A percentile compares a stretch with the other conserved stretches of the same genome.
phyloP scores from a whole-genome alignment of 2,113 vertebrate species.

The Corapipo altera region DNA sequence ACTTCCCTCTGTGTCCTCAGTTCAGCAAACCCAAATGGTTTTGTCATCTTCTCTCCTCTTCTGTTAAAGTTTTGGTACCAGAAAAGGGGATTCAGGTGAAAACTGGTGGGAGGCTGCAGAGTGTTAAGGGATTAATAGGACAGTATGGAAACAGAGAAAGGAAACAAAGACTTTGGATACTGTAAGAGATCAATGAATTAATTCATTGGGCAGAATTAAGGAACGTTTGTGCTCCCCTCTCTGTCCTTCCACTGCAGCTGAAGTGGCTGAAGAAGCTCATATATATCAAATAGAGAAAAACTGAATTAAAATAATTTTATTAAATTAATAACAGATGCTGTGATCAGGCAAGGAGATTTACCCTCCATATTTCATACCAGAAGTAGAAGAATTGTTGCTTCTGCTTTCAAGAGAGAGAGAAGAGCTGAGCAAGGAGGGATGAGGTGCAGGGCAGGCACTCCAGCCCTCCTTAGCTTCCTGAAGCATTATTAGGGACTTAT shows the following conservation, averaged over 20 bases:
- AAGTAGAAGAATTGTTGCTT: not conserved
- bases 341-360: constrained; percentile 41
- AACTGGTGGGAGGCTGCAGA: not conserved
- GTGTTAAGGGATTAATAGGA: not conserved
- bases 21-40: not conserved
- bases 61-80: not conserved
- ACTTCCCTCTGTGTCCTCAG: not conserved
- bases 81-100: not conserved
- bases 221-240: constrained; percentile 72
- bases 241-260: constrained; percentile 74
- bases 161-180: not conserved
- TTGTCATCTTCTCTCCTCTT: not conserved
- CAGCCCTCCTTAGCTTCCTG: not conserved
- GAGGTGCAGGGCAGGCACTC: not conserved
- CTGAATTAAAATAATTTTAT: not conserved
- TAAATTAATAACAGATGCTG: constrained; percentile 63
- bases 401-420: not conserved
- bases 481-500: not conserved
- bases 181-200: not conserved
- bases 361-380: constrained; percentile 46
- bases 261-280: constrained; percentile 77
- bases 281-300: constrained; percentile 66
- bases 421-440: not conserved
- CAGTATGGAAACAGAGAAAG: not conserved
- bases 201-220: not conserved